Conservation (phyloP, 2,797 vertebrate genomes). For the Paramormyrops hopkinsi region DNA sequence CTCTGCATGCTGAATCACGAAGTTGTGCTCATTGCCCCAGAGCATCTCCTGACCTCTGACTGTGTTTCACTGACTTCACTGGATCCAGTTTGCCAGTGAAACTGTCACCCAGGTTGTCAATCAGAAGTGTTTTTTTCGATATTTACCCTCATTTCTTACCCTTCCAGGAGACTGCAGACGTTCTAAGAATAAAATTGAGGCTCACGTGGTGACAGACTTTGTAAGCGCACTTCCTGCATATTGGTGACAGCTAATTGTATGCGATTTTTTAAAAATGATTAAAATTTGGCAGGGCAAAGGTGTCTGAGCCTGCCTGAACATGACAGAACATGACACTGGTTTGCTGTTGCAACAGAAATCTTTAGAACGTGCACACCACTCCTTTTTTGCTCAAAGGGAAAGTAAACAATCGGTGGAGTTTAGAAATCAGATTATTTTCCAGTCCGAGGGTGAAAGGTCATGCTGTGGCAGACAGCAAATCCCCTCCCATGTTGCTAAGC, state of each 20-base stretch:
- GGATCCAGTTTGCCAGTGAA: neutral
- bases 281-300: neutral
- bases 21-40: neutral
- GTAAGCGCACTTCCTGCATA: neutral
- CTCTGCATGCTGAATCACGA: neutral
- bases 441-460: neutral
- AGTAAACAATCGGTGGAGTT: neutral
- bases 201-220: neutral
- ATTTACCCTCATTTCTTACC: neutral
- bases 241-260: neutral
- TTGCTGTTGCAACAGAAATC: neutral
- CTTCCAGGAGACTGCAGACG: neutral
- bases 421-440: neutral
- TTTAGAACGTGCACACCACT: neutral
- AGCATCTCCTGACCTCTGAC: neutral
- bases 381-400: neutral
- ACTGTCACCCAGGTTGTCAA: neutral
- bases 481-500: neutral
- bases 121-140: neutral
- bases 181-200: neutral
- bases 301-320: neutral
- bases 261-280: neutral
- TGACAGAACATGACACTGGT: neutral
- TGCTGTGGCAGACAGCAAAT: neutral
- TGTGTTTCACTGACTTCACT: neutral